phyloP scores from a whole-genome alignment of 2,888 invertebrate species.

The Eumerus sabulonum region DNA sequence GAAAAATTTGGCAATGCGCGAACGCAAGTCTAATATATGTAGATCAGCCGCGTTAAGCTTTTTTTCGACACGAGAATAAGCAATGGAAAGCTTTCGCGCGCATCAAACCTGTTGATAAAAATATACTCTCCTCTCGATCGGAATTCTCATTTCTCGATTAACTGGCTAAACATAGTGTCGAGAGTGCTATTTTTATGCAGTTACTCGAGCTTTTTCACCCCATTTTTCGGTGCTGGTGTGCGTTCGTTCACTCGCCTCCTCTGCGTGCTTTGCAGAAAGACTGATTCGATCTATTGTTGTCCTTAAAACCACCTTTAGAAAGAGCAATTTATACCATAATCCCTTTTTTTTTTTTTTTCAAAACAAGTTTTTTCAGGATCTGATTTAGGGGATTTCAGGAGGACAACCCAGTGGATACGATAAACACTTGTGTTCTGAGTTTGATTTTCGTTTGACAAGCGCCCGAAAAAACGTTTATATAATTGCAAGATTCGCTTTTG shows the following conservation, averaged over 20 bases:
- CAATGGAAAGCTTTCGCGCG: slow-evolving; percentile 41
- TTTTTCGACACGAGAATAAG: slow-evolving; percentile 4
- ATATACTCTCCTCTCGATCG: slow-evolving; percentile 59
- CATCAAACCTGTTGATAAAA: slow-evolving; percentile 69
- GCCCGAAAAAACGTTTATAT: slow-evolving; percentile 39
- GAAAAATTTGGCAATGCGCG: slow-evolving; percentile 63
- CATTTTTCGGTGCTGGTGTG: slow-evolving; percentile 6
- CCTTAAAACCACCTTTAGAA: slow-evolving; percentile 53
- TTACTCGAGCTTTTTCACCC: slow-evolving; percentile 25
- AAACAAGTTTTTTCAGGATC: background rate
- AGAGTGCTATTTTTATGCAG: slow-evolving; percentile 56
- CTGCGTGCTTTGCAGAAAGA: too few relatives aligned
- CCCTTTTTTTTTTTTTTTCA: background rate
- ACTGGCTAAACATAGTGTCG: slow-evolving; percentile 57
- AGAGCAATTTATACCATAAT: too few relatives aligned
- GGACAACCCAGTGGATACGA: too few relatives aligned
- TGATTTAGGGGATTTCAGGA: too few relatives aligned
- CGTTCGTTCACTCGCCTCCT: too few relatives aligned
- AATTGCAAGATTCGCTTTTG: slow-evolving; percentile 37
- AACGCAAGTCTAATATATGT: slow-evolving; percentile 40
- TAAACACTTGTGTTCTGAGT: too few relatives aligned
- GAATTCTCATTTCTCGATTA: slow-evolving; percentile 56
- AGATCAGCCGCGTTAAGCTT: slow-evolving; percentile 11
- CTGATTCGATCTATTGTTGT: slow-evolving; percentile 19
- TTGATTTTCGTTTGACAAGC: too few relatives aligned